A percentile compares a stretch with the other conserved stretches of the same genome.
These are phyloP conservation scores for Trachelus stipa DNA, from an alignment of 2,888 invertebrate genomes.

Conservation along the genomic window DNA sequence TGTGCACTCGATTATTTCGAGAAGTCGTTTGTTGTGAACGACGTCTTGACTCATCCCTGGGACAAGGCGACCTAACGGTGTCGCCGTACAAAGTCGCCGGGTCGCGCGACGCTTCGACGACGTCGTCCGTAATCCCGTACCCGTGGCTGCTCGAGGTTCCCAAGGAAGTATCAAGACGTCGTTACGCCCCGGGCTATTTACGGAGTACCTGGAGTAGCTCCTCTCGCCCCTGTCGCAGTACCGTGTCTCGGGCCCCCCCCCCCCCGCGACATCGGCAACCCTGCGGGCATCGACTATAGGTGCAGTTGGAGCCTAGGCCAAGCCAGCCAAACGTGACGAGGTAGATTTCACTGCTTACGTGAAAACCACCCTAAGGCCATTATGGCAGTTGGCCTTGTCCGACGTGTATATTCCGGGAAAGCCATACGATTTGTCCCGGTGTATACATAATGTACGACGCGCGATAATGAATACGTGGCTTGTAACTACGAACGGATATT, in stretches of 20 bases:
- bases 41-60: conserved; percentile 19
- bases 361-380: background rate
- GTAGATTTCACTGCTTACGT: background rate
- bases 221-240: background rate
- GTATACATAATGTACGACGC: background rate
- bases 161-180: conserved; percentile 1
- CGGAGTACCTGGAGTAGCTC: background rate
- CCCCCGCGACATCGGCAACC: background rate
- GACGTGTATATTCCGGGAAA: background rate
- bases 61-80: background rate
- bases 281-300: background rate
- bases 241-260: no score
- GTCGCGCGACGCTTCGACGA: background rate
- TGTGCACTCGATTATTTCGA: conserved; percentile 23
- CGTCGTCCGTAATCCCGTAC: conserved; percentile 2
- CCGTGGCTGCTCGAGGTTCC: background rate
- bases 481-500: background rate
- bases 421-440: background rate
- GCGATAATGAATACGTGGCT: background rate
- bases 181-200: background rate
- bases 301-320: background rate
- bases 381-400: no score
- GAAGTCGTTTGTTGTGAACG: conserved; percentile 17
- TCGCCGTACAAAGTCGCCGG: background rate
- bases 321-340: background rate